These are phyloP conservation scores for Colletes gigas DNA, from an alignment of 1,140 invertebrate species.

Conservation along the genomic window DNA sequence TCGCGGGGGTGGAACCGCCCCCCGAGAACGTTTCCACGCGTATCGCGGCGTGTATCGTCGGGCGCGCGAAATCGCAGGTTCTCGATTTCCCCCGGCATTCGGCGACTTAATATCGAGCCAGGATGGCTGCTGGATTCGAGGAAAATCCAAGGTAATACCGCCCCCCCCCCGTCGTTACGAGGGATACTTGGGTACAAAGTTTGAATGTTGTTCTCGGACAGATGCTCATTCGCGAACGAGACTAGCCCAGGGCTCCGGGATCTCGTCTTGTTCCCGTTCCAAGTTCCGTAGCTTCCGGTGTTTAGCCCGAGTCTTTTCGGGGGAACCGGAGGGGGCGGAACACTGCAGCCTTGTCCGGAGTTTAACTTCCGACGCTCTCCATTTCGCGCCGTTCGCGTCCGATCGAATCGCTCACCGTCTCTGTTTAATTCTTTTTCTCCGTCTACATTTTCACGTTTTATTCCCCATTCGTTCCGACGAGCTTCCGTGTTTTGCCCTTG, in stretches of 20 bases:
- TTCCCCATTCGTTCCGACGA: too few relatives aligned
- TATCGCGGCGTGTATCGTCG: neutral
- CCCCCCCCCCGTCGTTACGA: conserved; percentile 28
- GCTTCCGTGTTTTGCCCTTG: too few relatives aligned
- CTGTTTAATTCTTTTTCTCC: neutral
- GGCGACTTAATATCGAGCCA: conserved; percentile 23
- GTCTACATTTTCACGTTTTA: neutral
- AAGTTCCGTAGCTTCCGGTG: conserved; percentile 48
- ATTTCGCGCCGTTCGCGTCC: conserved; percentile 9
- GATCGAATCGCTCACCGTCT: neutral
- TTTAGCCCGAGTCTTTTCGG: conserved; percentile 30
- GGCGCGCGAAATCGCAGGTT: conserved; percentile 6
- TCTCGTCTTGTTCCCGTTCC: conserved; percentile 11
- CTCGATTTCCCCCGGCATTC: neutral
- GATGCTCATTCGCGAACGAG: conserved; percentile 45
- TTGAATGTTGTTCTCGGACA: conserved; percentile 46
- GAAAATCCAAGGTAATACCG: conserved; percentile 40
- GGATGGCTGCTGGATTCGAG: conserved; percentile 4
- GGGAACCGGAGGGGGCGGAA: neutral
- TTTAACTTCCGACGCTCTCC: neutral
- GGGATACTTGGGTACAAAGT: conserved; percentile 45
- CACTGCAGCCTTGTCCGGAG: neutral
- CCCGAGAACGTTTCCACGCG: too few relatives aligned
- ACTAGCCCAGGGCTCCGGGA: neutral
- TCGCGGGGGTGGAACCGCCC: too few relatives aligned